Conservation (phyloP, 2,888 invertebrate genomes). For the Ichneumoninae sp. region DNA sequence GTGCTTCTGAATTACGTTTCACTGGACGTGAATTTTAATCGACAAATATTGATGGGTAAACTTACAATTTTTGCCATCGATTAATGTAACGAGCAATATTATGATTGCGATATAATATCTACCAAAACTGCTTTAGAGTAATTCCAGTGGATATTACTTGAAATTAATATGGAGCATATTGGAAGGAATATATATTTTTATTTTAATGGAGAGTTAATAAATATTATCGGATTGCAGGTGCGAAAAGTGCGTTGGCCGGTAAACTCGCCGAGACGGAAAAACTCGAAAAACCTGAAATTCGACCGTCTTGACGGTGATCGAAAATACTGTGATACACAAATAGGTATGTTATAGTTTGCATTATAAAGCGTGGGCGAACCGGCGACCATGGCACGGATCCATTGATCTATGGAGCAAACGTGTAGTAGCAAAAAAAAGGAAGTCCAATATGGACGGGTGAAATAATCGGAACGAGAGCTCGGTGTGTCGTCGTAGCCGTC, state of each 20-base stretch:
- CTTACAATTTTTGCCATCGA: too few species aligned
- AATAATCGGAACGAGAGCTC: conserved; percentile 56
- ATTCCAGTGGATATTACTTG: too few species aligned
- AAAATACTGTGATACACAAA: conserved; percentile 17
- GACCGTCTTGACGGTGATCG: not conserved
- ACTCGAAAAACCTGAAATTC: not conserved
- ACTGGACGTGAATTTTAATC: too few species aligned
- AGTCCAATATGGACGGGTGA: conserved; percentile 31
- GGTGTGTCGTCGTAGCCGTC: conserved; percentile 34
- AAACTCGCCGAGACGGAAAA: conserved; percentile 15
- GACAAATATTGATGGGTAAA: too few species aligned
- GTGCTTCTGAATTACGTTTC: too few species aligned
- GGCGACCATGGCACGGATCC: conserved; percentile 52
- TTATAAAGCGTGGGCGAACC: conserved; percentile 42
- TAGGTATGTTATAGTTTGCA: not conserved
- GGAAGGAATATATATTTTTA: not conserved
- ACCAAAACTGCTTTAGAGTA: too few species aligned
- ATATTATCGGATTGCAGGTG: conserved; percentile 38
- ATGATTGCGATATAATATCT: too few species aligned
- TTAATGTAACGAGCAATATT: too few species aligned
- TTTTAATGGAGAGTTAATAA: not conserved
- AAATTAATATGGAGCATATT: too few species aligned
- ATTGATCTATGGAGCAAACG: conserved; percentile 3
- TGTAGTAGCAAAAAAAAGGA: not conserved
- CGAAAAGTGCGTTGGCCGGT: conserved; percentile 4